Evolutionary conservation across 2,797 vertebrate genomes (phyloP).

Genomic region (Sphaeramia orbicularis): DNA sequence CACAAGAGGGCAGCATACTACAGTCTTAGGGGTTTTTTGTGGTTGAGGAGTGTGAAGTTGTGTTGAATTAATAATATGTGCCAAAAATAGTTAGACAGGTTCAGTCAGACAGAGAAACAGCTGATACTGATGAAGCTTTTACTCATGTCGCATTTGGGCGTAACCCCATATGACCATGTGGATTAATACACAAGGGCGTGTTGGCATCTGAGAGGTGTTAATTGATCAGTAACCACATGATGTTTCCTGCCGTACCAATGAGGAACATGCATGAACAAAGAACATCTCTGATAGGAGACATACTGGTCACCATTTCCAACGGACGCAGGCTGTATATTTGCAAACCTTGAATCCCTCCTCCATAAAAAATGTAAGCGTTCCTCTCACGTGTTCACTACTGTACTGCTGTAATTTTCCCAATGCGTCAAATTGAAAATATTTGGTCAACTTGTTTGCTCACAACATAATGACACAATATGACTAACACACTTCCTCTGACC

Average conservation of each 20-base stretch:
- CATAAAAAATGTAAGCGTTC: not conserved
- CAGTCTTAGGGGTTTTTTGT: constrained; percentile 4
- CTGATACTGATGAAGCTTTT: constrained; percentile 1
- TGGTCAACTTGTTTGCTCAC: constrained; percentile 28
- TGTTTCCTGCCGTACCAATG: constrained; percentile 6
- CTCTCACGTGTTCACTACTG: not conserved
- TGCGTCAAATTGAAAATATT: constrained; percentile 1
- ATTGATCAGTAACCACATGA: not conserved
- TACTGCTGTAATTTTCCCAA: constrained; percentile 1
- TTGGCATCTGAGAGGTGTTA: not conserved
- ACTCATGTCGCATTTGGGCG: not conserved
- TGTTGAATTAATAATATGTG: too few species aligned
- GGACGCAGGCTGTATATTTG: not conserved
- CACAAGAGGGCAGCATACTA: constrained; percentile 54
- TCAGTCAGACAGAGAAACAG: too few species aligned
- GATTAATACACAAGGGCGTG: constrained; percentile 26
- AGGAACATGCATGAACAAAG: not conserved
- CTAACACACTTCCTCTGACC: constrained; percentile 40
- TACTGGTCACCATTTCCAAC: not conserved
- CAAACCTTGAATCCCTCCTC: not conserved
- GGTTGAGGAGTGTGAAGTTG: too few species aligned
- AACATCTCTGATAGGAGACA: not conserved
- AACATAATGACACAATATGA: constrained; percentile 34
- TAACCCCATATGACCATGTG: not conserved
- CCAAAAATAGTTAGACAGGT: too few species aligned